Base-by-base conservation (phyloP, 1,140 invertebrate genomes). In the Triops cancriformis region DNA sequence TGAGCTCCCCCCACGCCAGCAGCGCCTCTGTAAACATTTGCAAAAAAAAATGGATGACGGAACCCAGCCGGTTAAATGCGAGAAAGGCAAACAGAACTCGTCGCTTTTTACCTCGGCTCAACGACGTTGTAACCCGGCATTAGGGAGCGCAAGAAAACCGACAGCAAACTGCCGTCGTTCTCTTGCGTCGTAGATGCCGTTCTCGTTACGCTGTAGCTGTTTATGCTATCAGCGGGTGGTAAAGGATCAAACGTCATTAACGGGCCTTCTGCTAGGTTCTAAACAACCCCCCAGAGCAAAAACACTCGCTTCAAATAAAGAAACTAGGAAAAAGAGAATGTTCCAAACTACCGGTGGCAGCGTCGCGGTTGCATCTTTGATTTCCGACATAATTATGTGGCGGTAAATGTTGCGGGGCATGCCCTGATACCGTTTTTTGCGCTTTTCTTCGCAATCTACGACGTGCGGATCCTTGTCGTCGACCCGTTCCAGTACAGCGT, bases 211-310 rank as follows among this genome's bases (percentile, higher is more conserved):
- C 84, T 85, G 83, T 95, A 95, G 74, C 90, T 87, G 82, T 91
- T 88, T 31, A 94, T 89, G 0, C 91, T 89, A 84, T 95, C 91
- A 31, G 83, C 79, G 9, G 94, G 94, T 11, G 93, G 94, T 72
- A 95, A 85, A 10, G 93, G 93, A 85, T 95, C 93, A 82, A 92
- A 91, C 72, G 89, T 90, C 82, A 94, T 86, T n/a, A 94, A 87
- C 5, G 91, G 87, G 45, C 87, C 88, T 78, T 85, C 83, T 79
- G 84, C 81, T 74, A 87, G 82, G 64, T 89, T 86, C 89, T 91
- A 81, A 1, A 43, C 2, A 37, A 37, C 31, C 37, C 26, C 43
- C 64, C 73, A 74, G 26, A 64, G 5, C 42, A 64, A 45, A 43
- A 74, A 51, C 73, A 37, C 7, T 37, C 31, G 31, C 2, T 2